A percentile compares a stretch with the other conserved stretches of the same genome.
These are phyloP conservation scores for Drosophila flavopinicola DNA, from an alignment of 2,888 invertebrate genomes.

Conservation along the genomic window DNA sequence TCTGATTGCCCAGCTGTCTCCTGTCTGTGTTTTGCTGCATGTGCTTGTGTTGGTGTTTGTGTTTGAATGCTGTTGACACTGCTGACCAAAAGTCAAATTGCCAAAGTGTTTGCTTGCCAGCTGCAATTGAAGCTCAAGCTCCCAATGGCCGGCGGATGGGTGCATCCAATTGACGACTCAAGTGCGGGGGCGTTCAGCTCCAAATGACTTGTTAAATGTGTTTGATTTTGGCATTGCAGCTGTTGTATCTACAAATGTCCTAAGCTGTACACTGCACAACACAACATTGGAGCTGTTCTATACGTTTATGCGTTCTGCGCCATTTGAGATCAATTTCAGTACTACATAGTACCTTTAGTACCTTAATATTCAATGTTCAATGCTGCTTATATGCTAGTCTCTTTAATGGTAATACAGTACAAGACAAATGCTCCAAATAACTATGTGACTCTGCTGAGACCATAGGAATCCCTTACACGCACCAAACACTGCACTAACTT, in stretches of 20 bases:
- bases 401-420: too few relatives aligned
- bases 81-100: slow-evolving; percentile 79
- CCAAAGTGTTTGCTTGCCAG: slow-evolving; percentile 73
- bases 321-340: neutral
- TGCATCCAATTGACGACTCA: slow-evolving; percentile 44
- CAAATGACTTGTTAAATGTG: slow-evolving; percentile 72
- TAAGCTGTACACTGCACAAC: neutral
- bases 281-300: too few relatives aligned
- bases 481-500: too few relatives aligned
- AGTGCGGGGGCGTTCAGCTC: slow-evolving; percentile 29
- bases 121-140: slow-evolving; percentile 45
- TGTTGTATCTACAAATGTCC: slow-evolving; percentile 3
- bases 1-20: slow-evolving; percentile 15
- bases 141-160: slow-evolving; percentile 36
- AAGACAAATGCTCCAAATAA: too few relatives aligned
- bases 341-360: too few relatives aligned
- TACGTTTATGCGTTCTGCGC: neutral
- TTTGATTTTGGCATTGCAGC: slow-evolving; percentile 56
- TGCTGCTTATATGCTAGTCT: too few relatives aligned
- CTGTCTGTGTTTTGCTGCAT: slow-evolving; percentile 19
- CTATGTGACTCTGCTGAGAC: too few relatives aligned
- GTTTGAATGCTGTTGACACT: slow-evolving; percentile 69
- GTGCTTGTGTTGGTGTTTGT: slow-evolving; percentile 39
- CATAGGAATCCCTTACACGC: too few relatives aligned
- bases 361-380: too few relatives aligned